Conservation (phyloP, 2,888 invertebrate genomes). For the Polyommatus icarus region DNA sequence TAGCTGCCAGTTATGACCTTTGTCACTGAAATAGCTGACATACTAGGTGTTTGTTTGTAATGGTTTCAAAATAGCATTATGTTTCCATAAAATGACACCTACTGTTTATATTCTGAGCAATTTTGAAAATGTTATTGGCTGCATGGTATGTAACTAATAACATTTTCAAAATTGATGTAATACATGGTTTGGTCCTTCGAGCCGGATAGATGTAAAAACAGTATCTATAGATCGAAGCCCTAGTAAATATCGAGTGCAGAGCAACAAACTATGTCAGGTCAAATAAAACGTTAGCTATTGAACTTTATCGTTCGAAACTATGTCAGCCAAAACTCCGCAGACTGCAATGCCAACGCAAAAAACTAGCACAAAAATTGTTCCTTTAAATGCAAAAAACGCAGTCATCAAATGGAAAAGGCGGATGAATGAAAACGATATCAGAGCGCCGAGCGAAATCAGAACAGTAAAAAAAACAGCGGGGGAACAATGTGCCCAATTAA, state of each 20-base stretch:
- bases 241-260: neutral
- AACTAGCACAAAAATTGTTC: neutral
- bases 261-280: neutral
- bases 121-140: neutral
- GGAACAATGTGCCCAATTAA: slow-evolving; percentile 80
- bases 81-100: neutral
- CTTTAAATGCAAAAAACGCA: slow-evolving; percentile 13
- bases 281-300: neutral
- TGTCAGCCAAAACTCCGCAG: neutral
- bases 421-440: slow-evolving; percentile 40
- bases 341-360: neutral
- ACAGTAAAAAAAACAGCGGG: slow-evolving; percentile 46
- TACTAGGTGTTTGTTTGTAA: neutral
- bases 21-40: neutral
- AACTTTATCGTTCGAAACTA: neutral
- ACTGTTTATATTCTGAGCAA: neutral
- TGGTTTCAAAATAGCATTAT: neutral
- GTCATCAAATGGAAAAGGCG: slow-evolving; percentile 32
- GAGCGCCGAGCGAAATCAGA: slow-evolving; percentile 35
- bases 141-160: neutral
- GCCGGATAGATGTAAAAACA: neutral
- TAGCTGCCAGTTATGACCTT: neutral
- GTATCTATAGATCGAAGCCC: neutral
- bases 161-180: neutral
- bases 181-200: neutral